These are phyloP conservation scores for Parazoanthus atlanticus DNA, from an alignment of 92 coral and sea anemone genomes.

Conservation along the genomic window DNA sequence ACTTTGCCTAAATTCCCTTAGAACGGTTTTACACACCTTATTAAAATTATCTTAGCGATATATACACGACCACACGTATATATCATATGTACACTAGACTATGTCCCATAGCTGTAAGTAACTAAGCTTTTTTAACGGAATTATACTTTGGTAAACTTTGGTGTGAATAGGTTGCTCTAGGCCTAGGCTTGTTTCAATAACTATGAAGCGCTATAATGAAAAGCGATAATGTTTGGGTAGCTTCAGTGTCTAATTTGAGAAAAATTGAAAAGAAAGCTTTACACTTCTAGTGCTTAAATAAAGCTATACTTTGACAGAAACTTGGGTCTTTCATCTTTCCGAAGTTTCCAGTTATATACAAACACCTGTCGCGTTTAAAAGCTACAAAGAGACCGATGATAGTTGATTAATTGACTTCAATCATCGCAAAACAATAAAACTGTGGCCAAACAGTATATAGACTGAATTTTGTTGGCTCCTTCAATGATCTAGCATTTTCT, in stretches of 20 bases:
- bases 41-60: too few species aligned
- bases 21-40: too few species aligned
- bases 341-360: not conserved
- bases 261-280: not conserved
- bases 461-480: not conserved
- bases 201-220: too few species aligned
- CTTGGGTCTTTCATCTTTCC: not conserved
- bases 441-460: not conserved
- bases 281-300: not conserved
- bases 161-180: too few species aligned
- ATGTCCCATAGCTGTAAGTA: too few species aligned
- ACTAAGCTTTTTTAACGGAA: too few species aligned
- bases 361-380: not conserved
- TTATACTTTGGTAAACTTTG: too few species aligned
- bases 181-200: too few species aligned
- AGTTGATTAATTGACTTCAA: not conserved
- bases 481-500: not conserved
- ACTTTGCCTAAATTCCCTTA: too few species aligned
- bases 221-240: not conserved
- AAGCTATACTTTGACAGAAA: not conserved
- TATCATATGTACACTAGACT: too few species aligned
- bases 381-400: not conserved
- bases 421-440: not conserved
- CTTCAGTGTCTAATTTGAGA: not conserved
- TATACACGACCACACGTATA: too few species aligned